phyloP scores from a whole-genome alignment of 2,888 invertebrate genomes.

The Parnassius orleans region DNA sequence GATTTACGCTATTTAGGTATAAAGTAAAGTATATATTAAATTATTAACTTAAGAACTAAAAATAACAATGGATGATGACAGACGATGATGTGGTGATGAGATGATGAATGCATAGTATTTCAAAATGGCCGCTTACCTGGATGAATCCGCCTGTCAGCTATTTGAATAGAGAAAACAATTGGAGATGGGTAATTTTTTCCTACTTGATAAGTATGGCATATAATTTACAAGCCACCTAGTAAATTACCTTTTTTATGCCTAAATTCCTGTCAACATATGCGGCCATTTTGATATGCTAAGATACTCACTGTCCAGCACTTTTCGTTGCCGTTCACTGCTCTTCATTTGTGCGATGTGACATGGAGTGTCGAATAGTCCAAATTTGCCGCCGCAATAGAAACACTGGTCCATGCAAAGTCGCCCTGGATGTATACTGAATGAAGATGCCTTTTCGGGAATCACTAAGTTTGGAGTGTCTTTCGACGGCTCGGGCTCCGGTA shows the following conservation, averaged over 20 bases:
- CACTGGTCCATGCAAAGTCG: slow-evolving; percentile 92
- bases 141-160: slow-evolving; percentile 23
- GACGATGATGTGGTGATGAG: too few species aligned
- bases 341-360: slow-evolving; percentile 94
- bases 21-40: too few species aligned
- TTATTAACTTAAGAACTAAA: background rate
- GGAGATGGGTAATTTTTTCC: slow-evolving; percentile 5
- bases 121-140: slow-evolving; percentile 16
- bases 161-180: slow-evolving; percentile 19
- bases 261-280: background rate
- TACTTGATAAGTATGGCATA: background rate
- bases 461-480: slow-evolving; percentile 84
- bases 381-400: slow-evolving; percentile 93
- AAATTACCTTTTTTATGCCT: background rate
- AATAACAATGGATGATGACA: slow-evolving; percentile 3
- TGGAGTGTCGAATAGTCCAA: slow-evolving; percentile 91
- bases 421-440: slow-evolving; percentile 92
- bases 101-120: slow-evolving; percentile 4
- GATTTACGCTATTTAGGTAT: too few species aligned
- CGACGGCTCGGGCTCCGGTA: slow-evolving; percentile 60
- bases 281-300: background rate
- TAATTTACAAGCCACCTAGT: background rate
- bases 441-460: slow-evolving; percentile 93
- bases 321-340: slow-evolving; percentile 89
- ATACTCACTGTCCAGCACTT: slow-evolving; percentile 86